Base-by-base conservation (phyloP, 30 jellyfish, hydroid and myxozoan species). In the Nemopilema nomurai region DNA sequence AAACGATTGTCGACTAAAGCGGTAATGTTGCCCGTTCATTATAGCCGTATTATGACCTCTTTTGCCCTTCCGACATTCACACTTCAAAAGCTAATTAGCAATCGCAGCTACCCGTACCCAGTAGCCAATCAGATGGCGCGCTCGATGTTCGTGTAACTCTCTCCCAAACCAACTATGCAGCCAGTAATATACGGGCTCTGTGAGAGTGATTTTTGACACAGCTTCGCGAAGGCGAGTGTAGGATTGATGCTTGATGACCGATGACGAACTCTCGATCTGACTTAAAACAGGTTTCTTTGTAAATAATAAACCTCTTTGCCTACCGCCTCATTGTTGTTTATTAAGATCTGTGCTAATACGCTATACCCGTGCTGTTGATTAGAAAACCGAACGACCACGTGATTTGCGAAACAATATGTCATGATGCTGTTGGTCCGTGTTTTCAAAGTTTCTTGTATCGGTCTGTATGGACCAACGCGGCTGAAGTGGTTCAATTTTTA, bases 21-120 rank as follows among this genome's bases (percentile, higher is more conserved):
- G 87, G 93, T 74, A 64, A 65, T 84, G 93, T 70, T 74, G 87
- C 51, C 87, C 93, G 93, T 84, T 84, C 92, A 83, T 83, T 83
- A 83, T 72, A 62, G 80, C 85, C 84, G 85, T 41, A 86, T 86
- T 87, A 87, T 66, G 87, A 79, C 87, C 87, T 79, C 96, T 67
- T 87, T 79, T 71, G 84, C 96, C 81, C 87, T 75, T 33, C 96
- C 96, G 96, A 87, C 96, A 69, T 87, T 87, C 90, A 79, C 96
- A 87, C 96, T 73, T 87, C 96, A 62, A 78, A 79, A 71, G 79
- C 89, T 87, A 87, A 87, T 87, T 87, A 87, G 70, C 82, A 68
- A 69, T 87, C 89, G 96, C 73, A 79, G 84, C 87, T 57, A 79
- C 90, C 96, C 90, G 89, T 53, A 51, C 52, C n/a, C 75, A 26